phyloP scores from a whole-genome alignment of 2,113 vertebrate species.

The Poeciliopsis retropinna region DNA sequence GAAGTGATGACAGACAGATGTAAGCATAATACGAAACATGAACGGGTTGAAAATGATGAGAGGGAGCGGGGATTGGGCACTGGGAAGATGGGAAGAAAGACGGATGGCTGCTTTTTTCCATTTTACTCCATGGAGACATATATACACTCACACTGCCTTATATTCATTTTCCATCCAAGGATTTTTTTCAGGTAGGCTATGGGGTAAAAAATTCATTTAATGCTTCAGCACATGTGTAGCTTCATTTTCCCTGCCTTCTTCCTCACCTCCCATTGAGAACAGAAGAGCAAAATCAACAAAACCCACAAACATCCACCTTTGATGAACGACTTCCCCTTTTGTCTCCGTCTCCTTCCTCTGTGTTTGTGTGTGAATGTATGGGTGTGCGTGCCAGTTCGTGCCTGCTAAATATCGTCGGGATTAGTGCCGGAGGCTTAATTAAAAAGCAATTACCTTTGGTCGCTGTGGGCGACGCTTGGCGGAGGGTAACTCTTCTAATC shows the following conservation, averaged over 20 bases:
- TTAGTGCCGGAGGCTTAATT: slow-evolving; percentile 78
- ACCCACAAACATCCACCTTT: slow-evolving; percentile 36
- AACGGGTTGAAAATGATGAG: neutral
- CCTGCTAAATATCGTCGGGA: slow-evolving; percentile 77
- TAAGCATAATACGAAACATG: slow-evolving; percentile 1
- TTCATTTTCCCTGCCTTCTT: slow-evolving; percentile 34
- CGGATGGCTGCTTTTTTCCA: slow-evolving; percentile 25
- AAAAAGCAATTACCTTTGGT: slow-evolving; percentile 81
- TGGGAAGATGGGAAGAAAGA: slow-evolving; percentile 10
- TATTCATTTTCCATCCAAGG: slow-evolving; percentile 42
- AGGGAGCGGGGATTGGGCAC: neutral
- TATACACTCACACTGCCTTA: neutral
- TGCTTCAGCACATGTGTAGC: slow-evolving; percentile 36
- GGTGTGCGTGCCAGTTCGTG: slow-evolving; percentile 26
- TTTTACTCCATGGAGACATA: slow-evolving; percentile 50
- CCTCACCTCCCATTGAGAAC: slow-evolving; percentile 27
- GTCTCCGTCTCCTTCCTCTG: slow-evolving; percentile 15
- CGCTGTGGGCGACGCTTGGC: slow-evolving; percentile 55
- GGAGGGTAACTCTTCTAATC: slow-evolving; percentile 64
- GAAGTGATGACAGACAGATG: slow-evolving; percentile 1
- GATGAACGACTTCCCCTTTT: slow-evolving; percentile 33
- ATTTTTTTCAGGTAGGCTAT: slow-evolving; percentile 22
- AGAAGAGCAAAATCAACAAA: slow-evolving; percentile 45
- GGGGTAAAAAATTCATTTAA: slow-evolving; percentile 42
- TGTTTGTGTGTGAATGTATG: slow-evolving; percentile 2